These are phyloP conservation scores for Mesorhabditis spiculigera DNA, from an alignment of 2,888 invertebrate genomes.

Conservation along the genomic window DNA sequence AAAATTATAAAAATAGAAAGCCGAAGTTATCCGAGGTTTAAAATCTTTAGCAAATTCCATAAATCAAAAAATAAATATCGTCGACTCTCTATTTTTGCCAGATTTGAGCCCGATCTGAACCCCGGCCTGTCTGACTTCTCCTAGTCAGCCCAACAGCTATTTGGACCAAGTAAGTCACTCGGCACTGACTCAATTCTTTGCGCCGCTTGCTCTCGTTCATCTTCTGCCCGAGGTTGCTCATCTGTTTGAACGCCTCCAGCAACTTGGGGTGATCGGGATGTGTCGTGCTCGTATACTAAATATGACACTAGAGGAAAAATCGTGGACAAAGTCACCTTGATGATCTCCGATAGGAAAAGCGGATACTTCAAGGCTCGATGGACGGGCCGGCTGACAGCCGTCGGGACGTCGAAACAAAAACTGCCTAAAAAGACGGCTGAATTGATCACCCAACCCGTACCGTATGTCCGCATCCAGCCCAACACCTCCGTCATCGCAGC, in stretches of 20 bases:
- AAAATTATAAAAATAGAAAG: too few species aligned
- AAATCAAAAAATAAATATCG: too few species aligned
- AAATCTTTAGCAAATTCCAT: too few species aligned
- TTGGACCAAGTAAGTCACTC: not conserved
- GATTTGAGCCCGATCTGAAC: too few species aligned
- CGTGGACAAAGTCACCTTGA: conserved; percentile 27
- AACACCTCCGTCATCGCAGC: conserved; percentile 35
- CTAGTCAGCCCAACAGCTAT: too few species aligned
- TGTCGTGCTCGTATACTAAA: conserved; percentile 44
- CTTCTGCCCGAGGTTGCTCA: conserved; percentile 49
- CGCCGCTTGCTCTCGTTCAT: conserved; percentile 54
- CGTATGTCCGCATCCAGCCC: conserved; percentile 21
- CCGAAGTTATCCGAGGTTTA: too few species aligned
- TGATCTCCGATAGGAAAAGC: conserved; percentile 46
- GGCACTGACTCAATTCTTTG: conserved; percentile 45
- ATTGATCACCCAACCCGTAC: not conserved
- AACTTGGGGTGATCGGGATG: conserved; percentile 53
- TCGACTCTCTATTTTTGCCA: too few species aligned
- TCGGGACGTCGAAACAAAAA: conserved; percentile 40
- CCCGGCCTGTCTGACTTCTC: too few species aligned
- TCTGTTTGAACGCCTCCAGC: conserved; percentile 46
- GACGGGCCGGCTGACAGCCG: conserved; percentile 47
- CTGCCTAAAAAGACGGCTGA: conserved; percentile 8
- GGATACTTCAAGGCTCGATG: conserved; percentile 54
- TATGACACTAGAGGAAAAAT: conserved; percentile 2